Evolutionary conservation across 2,113 vertebrate genomes (phyloP).

Genomic region (Alaudala cheleensis): DNA sequence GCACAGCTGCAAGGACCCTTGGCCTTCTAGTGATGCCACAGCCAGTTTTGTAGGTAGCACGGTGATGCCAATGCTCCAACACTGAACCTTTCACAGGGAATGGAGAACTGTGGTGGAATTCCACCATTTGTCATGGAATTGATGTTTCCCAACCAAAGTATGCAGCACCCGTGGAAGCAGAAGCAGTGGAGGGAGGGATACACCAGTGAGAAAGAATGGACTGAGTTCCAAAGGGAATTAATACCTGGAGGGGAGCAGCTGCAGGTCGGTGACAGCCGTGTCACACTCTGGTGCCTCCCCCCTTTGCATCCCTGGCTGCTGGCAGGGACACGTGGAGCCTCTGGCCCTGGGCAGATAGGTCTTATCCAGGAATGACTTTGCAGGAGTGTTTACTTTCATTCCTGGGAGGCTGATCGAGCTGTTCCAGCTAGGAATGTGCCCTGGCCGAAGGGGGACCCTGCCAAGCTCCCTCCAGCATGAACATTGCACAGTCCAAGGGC

Average conservation of each 20-base stretch:
- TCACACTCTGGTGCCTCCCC: not conserved
- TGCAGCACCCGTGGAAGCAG: not conserved
- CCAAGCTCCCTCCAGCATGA: not conserved
- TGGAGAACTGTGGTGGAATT: not conserved
- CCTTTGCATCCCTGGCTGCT: not conserved
- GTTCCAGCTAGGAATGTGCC: not conserved
- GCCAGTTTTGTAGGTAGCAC: rapidly evolving
- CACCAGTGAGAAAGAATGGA: rapidly evolving
- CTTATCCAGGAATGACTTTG: conserved; percentile 5
- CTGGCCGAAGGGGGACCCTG: not conserved
- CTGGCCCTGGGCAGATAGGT: not conserved
- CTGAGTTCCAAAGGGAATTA: not conserved
- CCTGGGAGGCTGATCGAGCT: not conserved
- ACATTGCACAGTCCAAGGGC: not conserved
- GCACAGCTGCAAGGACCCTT: not conserved
- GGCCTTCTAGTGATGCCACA: rapidly evolving
- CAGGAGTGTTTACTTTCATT: conserved; percentile 34
- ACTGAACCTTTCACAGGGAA: rapidly evolving
- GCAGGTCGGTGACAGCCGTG: rapidly evolving
- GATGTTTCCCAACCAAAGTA: not conserved
- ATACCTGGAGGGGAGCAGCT: not conserved
- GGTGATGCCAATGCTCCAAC: rapidly evolving
- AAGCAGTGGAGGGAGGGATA: not conserved
- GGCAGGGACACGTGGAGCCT: not conserved
- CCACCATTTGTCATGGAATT: rapidly evolving